Percentiles rank a stretch among this genome's conserved stretches.
phyloP scores from a whole-genome alignment of 92 coral and sea anemone species.

The Epizoanthus illoricatus region DNA sequence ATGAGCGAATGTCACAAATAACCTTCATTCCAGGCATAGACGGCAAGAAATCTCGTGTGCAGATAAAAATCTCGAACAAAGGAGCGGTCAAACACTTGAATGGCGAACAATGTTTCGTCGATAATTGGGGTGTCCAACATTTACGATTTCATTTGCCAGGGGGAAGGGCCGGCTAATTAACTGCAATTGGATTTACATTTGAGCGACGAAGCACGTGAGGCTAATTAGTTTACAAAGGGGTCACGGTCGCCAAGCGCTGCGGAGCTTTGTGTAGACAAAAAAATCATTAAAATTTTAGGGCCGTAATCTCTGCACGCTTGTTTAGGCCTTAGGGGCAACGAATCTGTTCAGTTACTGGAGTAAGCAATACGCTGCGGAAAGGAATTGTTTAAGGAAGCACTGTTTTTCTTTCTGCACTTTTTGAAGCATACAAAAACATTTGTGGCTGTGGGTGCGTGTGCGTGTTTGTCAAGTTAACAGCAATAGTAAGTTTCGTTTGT shows the following conservation, averaged over 20 bases:
- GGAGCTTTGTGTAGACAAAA: background rate
- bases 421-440: too few relatives aligned
- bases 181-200: constrained; percentile 29
- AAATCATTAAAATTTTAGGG: background rate
- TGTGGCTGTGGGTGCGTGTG: too few relatives aligned
- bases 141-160: constrained; percentile 7
- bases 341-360: too few relatives aligned
- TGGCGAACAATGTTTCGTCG: constrained; percentile 5
- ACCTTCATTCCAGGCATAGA: background rate
- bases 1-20: constrained; percentile 5
- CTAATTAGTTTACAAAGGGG: constrained; percentile 19
- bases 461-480: too few relatives aligned
- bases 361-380: too few relatives aligned
- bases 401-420: too few relatives aligned
- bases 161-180: constrained; percentile 39
- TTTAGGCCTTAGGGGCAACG: too few relatives aligned
- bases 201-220: constrained; percentile 25
- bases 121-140: constrained; percentile 14
- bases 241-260: background rate
- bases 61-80: constrained; percentile 17
- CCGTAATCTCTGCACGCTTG: too few relatives aligned
- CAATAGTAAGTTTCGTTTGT: too few relatives aligned
- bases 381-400: too few relatives aligned
- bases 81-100: constrained; percentile 24
- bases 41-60: constrained; percentile 25